Evolutionary conservation across 2,113 vertebrate genomes (phyloP).

Genomic region (Rhea pennata): DNA sequence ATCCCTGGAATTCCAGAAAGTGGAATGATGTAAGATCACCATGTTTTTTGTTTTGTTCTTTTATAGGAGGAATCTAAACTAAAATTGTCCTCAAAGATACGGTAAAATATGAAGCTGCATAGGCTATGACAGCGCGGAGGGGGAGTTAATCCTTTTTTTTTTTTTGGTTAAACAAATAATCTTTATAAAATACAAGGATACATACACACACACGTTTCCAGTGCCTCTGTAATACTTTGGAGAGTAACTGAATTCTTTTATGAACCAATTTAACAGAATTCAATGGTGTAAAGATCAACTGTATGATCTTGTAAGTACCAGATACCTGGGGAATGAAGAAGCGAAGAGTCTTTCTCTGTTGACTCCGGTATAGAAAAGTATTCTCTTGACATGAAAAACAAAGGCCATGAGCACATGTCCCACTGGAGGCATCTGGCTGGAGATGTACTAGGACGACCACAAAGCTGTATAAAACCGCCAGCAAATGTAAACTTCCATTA

Average conservation of each 20-base stretch:
- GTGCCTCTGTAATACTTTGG: neutral
- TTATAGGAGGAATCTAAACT: neutral
- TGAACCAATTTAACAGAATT: neutral
- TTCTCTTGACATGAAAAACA: neutral
- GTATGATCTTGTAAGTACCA: neutral
- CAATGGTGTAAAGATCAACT: neutral
- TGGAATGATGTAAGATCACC: neutral
- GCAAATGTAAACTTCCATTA: neutral
- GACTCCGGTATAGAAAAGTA: neutral
- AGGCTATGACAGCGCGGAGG: neutral
- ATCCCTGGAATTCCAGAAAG: neutral
- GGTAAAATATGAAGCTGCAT: neutral
- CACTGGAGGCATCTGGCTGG: neutral
- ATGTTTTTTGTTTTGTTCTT: neutral
- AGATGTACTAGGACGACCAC: neutral
- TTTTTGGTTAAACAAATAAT: neutral
- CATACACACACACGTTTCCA: neutral
- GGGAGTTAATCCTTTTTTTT: too few species aligned
- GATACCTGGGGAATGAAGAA: neutral
- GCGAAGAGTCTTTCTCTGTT: neutral
- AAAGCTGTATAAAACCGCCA: neutral
- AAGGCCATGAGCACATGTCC: neutral
- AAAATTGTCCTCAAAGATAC: neutral
- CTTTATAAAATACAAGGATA: neutral
- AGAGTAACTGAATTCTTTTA: neutral